These are phyloP conservation scores for Forpus xanthops DNA, from an alignment of 2,797 vertebrate species.

Conservation along the genomic window DNA sequence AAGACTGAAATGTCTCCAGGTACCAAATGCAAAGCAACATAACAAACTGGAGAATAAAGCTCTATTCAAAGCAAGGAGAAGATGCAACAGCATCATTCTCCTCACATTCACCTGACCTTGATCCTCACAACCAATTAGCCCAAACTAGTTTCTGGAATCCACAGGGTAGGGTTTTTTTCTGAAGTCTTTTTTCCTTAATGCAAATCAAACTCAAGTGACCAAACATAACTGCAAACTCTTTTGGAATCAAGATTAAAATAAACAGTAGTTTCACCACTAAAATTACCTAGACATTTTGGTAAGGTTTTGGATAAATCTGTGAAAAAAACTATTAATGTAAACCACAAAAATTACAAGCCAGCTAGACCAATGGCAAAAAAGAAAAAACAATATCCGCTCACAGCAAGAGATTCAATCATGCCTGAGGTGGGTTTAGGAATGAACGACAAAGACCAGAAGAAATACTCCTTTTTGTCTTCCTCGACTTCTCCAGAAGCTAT, in stretches of 20 bases:
- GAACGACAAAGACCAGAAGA: slow-evolving; percentile 82
- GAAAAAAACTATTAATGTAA: neutral
- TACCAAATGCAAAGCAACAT: neutral
- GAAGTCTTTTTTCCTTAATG: neutral
- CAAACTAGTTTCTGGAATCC: neutral
- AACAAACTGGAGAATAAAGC: neutral
- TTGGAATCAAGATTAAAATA: neutral
- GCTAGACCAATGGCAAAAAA: neutral
- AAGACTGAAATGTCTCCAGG: neutral
- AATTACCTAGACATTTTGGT: neutral
- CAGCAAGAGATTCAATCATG: slow-evolving; percentile 80
- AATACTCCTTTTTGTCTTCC: slow-evolving; percentile 72
- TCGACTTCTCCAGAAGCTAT: slow-evolving; percentile 78
- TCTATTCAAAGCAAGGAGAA: neutral
- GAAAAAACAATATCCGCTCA: slow-evolving; percentile 55
- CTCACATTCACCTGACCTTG: neutral
- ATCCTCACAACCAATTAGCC: neutral
- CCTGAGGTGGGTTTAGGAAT: slow-evolving; percentile 77
- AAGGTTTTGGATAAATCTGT: neutral
- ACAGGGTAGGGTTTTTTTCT: neutral
- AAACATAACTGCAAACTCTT: neutral
- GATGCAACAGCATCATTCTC: neutral
- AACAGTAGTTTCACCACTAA: neutral
- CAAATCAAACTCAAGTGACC: neutral
- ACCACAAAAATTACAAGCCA: neutral